phyloP scores from a whole-genome alignment of 2,797 vertebrate species.

The Phalanger gymnotis region DNA sequence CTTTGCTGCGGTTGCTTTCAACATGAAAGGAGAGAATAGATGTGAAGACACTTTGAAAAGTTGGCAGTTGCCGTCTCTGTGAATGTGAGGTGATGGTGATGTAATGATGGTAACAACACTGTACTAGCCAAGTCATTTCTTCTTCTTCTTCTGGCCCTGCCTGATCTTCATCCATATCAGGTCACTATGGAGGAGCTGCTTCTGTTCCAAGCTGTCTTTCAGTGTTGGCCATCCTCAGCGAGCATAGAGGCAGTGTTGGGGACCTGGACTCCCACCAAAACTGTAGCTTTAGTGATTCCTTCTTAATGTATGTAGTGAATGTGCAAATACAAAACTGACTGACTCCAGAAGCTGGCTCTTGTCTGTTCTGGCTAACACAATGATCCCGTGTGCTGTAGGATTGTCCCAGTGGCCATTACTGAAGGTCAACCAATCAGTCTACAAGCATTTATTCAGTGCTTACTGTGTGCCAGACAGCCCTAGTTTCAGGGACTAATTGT shows the following conservation, averaged over 20 bases:
- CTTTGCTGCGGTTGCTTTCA: constrained; percentile 9
- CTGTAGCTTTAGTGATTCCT: not conserved
- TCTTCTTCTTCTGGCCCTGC: constrained; percentile 6
- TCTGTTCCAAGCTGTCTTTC: not conserved
- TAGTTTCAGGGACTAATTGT: not conserved
- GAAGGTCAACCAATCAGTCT: not conserved
- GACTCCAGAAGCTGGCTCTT: constrained; percentile 42
- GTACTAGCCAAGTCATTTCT: constrained; percentile 25
- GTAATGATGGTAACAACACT: constrained; percentile 5
- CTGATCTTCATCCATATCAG: not conserved
- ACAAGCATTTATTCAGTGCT: not conserved
- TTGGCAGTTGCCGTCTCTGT: not conserved
- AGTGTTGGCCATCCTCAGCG: not conserved
- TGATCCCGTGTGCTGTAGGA: not conserved
- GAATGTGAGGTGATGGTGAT: not conserved
- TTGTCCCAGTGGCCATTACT: not conserved
- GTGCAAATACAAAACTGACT: not conserved
- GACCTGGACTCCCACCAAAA: constrained; percentile 1
- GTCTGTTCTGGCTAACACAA: not conserved
- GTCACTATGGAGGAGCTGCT: not conserved
- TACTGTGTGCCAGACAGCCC: not conserved
- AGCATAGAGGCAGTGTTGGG: not conserved
- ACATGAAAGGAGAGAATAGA: constrained; percentile 19
- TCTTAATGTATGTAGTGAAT: not conserved
- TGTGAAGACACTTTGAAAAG: constrained; percentile 20